Conservation (phyloP, 2,797 vertebrate genomes). For the Rhynchonycteris naso region DNA sequence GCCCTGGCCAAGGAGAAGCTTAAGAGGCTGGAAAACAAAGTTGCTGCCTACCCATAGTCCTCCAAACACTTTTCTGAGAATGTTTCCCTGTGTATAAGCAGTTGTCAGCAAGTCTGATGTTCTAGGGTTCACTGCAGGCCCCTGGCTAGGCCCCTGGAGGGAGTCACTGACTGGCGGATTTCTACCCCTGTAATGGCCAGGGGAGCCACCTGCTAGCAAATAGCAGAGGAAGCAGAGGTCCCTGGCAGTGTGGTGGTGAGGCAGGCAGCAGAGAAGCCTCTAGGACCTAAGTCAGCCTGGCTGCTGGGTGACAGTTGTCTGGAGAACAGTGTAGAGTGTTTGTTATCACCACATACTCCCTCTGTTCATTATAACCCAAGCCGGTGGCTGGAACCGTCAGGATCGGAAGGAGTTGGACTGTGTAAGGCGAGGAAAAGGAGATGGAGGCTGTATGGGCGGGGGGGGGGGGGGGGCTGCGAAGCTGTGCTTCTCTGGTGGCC, state of each 20-base stretch:
- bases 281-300: too few relatives aligned
- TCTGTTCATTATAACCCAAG: not conserved
- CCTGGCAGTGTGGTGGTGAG: not conserved
- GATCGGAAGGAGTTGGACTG: not conserved
- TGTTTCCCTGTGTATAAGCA: not conserved
- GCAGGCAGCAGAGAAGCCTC: not conserved
- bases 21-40: not conserved
- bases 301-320: not conserved
- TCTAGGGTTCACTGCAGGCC: not conserved
- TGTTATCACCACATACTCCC: rapidly evolving
- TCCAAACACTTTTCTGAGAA: not conserved
- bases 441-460: rapidly evolving
- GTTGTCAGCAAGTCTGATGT: not conserved
- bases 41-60: rapidly evolving
- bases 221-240: not conserved
- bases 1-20: not conserved
- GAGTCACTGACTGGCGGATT: not conserved
- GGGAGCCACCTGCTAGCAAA: not conserved
- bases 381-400: not conserved
- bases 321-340: not conserved
- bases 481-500: rapidly evolving
- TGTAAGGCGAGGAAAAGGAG: not conserved
- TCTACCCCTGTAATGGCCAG: not conserved
- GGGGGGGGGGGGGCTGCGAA: not conserved
- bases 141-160: not conserved